Evolutionary conservation across 1,140 invertebrate genomes (phyloP), one percentile per base, ranked within the genome.

Genomic region (Bombus sylvicola): DNA sequence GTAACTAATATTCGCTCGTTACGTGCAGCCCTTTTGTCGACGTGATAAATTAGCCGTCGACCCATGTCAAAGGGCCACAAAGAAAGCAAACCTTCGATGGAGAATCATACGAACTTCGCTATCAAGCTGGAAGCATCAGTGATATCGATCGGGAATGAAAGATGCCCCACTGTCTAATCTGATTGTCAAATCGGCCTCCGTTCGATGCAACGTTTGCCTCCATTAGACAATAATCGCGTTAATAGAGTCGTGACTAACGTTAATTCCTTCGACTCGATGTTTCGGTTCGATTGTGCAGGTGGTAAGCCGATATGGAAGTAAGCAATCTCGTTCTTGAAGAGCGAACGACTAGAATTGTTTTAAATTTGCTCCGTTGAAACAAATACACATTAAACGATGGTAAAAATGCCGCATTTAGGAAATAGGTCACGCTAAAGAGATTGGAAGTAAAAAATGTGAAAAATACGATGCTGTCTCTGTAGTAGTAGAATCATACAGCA

Each of bases 31-130:
- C 91, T 91, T 91, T 91, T 91, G 88, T 91, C 88, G 85, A 22
- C 71, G 79, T 91, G 91, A 91, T 91, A 91, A 91, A 91, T 91
- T 89, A 91, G 91, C 90, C 87, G 85, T 87, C 84, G 89, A 91
- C 89, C 90, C 89, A 73, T 81, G 90, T 91, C 90, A 91, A 91
- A 91, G 83, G 80, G 62, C 74, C 69, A 87, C 90, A 91, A 91
- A 91, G 87, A 88, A 88, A 86, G 83, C 86, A 86, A 83, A 88
- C 72, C 88, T 82, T 89, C 86, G 88, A 89, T 84, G 80, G 85
- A 89, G 88, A 89, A 87, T 89, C 88, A 79, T 89, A 82, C 81
- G 79, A 85, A 89, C 88, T 89, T 89, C 76, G 87, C 88, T 71
- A 87, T 89, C 85, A 77, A 59, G n/a, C 62, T 73, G 31, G 53